Conservation (phyloP, 2,888 invertebrate genomes). For the Oasisia sp. region DNA sequence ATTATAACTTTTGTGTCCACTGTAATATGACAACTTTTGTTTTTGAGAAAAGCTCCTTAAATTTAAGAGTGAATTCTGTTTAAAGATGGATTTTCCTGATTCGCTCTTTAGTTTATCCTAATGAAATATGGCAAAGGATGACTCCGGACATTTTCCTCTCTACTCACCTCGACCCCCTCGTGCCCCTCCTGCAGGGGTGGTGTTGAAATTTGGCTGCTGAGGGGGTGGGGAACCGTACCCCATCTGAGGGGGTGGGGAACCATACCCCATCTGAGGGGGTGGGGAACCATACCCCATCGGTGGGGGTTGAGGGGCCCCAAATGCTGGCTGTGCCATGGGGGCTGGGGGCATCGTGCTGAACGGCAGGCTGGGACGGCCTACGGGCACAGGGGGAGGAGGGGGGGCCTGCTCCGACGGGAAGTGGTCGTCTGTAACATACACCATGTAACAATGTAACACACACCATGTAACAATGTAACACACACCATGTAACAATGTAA, state of each 20-base stretch:
- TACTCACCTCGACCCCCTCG: neutral
- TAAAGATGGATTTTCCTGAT: too few relatives aligned
- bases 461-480: neutral
- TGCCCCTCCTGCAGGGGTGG: neutral
- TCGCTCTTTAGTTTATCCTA: too few relatives aligned
- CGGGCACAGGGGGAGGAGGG: neutral
- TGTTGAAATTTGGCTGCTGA: neutral
- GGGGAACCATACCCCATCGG: neutral
- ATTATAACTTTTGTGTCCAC: too few relatives aligned
- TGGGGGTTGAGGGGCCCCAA: neutral
- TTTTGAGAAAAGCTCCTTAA: too few relatives aligned
- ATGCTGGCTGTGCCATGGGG: neutral
- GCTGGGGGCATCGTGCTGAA: constrained; percentile 2
- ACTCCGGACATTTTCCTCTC: too few relatives aligned
- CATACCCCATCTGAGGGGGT: too few relatives aligned
- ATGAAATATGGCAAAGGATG: neutral
- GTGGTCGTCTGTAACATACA: neutral
- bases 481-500: too few relatives aligned
- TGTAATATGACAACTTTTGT: too few relatives aligned
- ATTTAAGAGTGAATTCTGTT: too few relatives aligned
- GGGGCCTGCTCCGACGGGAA: neutral
- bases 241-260: too few relatives aligned
- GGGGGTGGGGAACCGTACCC: neutral
- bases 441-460: too few relatives aligned
- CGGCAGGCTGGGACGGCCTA: neutral